phyloP scores from a whole-genome alignment of 2,888 invertebrate species.

The Syrphus vitripennis region DNA sequence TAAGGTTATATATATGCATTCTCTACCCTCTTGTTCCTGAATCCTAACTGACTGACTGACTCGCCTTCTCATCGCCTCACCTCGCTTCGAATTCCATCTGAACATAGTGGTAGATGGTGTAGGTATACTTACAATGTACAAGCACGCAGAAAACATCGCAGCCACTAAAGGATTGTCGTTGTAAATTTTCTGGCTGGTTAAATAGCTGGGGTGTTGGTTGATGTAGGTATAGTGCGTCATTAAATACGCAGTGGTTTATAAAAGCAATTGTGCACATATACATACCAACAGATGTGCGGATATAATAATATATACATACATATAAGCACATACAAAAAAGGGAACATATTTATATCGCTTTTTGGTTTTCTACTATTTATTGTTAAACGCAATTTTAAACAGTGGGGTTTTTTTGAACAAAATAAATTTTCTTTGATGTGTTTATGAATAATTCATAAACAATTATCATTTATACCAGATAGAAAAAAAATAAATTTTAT shows the following conservation, averaged over 20 bases:
- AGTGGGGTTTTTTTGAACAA: not conserved
- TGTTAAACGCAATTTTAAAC: not conserved
- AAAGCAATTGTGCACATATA: conserved; percentile 60
- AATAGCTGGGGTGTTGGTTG: conserved; percentile 57
- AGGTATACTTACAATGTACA: not conserved
- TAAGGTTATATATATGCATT: not conserved
- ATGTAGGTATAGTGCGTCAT: conserved; percentile 60
- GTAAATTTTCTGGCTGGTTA: conserved; percentile 68
- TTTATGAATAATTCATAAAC: not conserved
- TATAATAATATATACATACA: conserved; percentile 43
- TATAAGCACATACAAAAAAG: conserved; percentile 34
- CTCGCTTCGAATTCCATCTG: not conserved
- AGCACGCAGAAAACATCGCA: conserved; percentile 23
- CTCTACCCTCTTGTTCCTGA: not conserved
- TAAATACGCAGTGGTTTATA: conserved; percentile 68
- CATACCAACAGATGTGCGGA: not conserved
- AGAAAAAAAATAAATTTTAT: too few relatives aligned
- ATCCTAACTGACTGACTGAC: not conserved
- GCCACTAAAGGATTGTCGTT: conserved; percentile 55
- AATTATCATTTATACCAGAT: too few relatives aligned
- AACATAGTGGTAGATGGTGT: not conserved
- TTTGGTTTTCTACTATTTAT: conserved; percentile 28
- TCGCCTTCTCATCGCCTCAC: too few relatives aligned
- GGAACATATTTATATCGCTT: conserved; percentile 47
- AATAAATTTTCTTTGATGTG: too few relatives aligned